Evolutionary conservation across 2,888 invertebrate genomes (phyloP).

Genomic region (Leucophenga montana): DNA sequence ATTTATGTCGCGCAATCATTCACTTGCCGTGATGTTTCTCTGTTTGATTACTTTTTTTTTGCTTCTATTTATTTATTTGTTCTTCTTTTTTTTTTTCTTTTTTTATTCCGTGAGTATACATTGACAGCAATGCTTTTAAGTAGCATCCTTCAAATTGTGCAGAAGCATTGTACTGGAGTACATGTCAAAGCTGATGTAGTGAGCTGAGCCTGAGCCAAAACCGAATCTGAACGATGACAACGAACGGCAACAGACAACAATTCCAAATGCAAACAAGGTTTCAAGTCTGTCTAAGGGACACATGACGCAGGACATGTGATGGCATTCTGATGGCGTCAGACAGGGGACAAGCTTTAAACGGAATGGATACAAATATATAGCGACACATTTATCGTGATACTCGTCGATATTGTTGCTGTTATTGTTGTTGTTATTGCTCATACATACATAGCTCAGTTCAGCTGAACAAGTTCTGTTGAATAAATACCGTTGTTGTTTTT

Average conservation of each 20-base stretch:
- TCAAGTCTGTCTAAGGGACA: slow-evolving; percentile 27
- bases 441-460: slow-evolving; percentile 4
- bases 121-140: slow-evolving; percentile 50
- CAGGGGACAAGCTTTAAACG: slow-evolving; percentile 21
- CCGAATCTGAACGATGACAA: slow-evolving; percentile 20
- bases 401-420: slow-evolving; percentile 36
- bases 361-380: slow-evolving; percentile 26
- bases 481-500: slow-evolving; percentile 26
- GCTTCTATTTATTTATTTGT: slow-evolving; percentile 27
- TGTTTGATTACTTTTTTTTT: slow-evolving; percentile 26
- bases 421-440: slow-evolving; percentile 21
- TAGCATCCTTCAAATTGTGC: slow-evolving; percentile 48
- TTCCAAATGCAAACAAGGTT: slow-evolving; percentile 47
- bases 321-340: slow-evolving; percentile 11
- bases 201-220: not conserved
- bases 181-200: slow-evolving; percentile 57
- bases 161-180: slow-evolving; percentile 34
- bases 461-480: not conserved
- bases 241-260: slow-evolving; percentile 38
- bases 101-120: slow-evolving; percentile 7
- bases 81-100: slow-evolving; percentile 12
- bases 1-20: slow-evolving; percentile 26
- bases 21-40: not conserved
- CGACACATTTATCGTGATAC: slow-evolving; percentile 44
- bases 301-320: slow-evolving; percentile 32